A percentile compares a stretch with the other conserved stretches of the same genome.
These are phyloP conservation scores for Cheilosia impressa DNA, from an alignment of 2,888 invertebrate genomes.

Conservation along the genomic window DNA sequence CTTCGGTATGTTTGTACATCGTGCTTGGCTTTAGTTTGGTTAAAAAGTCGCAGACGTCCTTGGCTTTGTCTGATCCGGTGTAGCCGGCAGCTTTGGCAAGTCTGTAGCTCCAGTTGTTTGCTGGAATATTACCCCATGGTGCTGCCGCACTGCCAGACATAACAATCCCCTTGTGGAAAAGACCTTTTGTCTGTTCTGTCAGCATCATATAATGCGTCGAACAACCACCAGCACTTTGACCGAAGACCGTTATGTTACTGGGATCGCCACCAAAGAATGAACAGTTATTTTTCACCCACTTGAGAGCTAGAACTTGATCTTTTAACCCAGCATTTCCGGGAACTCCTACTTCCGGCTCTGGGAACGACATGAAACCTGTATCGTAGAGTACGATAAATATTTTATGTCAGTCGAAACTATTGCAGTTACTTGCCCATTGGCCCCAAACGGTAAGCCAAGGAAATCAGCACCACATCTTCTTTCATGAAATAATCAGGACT, in stretches of 20 bases:
- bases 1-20: conserved; percentile 81
- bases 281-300: conserved; percentile 85
- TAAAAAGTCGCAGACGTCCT: conserved; percentile 81
- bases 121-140: conserved; percentile 81
- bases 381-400: not conserved
- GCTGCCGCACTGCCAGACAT: conserved; percentile 81
- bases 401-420: not conserved
- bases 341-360: conserved; percentile 83
- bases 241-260: conserved; percentile 85
- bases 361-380: conserved; percentile 84
- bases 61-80: conserved; percentile 80
- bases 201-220: conserved; percentile 84
- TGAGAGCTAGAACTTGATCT: conserved; percentile 84
- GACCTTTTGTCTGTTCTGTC: conserved; percentile 83
- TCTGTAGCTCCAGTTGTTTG: conserved; percentile 79
- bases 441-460: conserved; percentile 84
- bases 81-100: conserved; percentile 82
- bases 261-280: conserved; percentile 84
- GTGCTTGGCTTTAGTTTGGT: conserved; percentile 80
- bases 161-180: conserved; percentile 82
- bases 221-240: conserved; percentile 85
- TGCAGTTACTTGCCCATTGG: conserved; percentile 79
- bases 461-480: conserved; percentile 84
- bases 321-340: conserved; percentile 85
- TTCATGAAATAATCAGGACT: conserved; percentile 84